Percentiles rank a stretch among this genome's conserved stretches.
These are phyloP conservation scores for Drosophila cognata DNA, from an alignment of 2,888 invertebrate species.

Conservation along the genomic window DNA sequence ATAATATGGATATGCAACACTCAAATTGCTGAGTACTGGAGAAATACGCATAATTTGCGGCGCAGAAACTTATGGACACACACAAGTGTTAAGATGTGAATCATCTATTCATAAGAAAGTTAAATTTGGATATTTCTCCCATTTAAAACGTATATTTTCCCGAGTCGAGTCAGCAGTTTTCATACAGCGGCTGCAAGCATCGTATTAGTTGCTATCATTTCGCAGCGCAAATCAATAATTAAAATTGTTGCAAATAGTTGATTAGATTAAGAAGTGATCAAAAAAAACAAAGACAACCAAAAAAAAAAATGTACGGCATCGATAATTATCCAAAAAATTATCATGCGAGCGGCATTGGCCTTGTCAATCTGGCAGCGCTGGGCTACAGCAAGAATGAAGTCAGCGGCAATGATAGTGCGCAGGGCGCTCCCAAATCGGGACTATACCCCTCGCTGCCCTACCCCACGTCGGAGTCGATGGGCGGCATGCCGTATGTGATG, in stretches of 20 bases:
- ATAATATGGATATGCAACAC: not conserved
- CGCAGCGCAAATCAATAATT: slow-evolving; percentile 32
- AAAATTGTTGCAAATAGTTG: slow-evolving; percentile 10
- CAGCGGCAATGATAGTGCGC: slow-evolving; percentile 33
- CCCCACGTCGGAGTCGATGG: slow-evolving; percentile 71
- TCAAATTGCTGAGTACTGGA: too few relatives aligned
- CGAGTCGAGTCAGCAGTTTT: slow-evolving; percentile 70
- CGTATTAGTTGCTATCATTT: slow-evolving; percentile 34
- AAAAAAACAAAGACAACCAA: not conserved
- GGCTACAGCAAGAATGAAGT: slow-evolving; percentile 81
- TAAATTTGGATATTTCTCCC: slow-evolving; percentile 74
- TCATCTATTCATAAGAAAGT: slow-evolving; percentile 67
- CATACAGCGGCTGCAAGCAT: slow-evolving; percentile 39
- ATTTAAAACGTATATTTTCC: slow-evolving; percentile 62
- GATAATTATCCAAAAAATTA: slow-evolving; percentile 84
- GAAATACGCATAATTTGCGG: slow-evolving; percentile 2
- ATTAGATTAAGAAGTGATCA: slow-evolving; percentile 35
- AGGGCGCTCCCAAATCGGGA: slow-evolving; percentile 66
- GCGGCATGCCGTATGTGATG: slow-evolving; percentile 73
- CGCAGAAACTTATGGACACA: slow-evolving; percentile 9
- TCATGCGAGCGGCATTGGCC: slow-evolving; percentile 83
- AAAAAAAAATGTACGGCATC: slow-evolving; percentile 63
- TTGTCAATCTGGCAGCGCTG: slow-evolving; percentile 83
- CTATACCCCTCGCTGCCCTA: slow-evolving; percentile 82
- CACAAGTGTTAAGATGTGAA: slow-evolving; percentile 68